These are phyloP conservation scores for Macquaria ambigua DNA, from an alignment of 2,113 vertebrate genomes.

Conservation along the genomic window DNA sequence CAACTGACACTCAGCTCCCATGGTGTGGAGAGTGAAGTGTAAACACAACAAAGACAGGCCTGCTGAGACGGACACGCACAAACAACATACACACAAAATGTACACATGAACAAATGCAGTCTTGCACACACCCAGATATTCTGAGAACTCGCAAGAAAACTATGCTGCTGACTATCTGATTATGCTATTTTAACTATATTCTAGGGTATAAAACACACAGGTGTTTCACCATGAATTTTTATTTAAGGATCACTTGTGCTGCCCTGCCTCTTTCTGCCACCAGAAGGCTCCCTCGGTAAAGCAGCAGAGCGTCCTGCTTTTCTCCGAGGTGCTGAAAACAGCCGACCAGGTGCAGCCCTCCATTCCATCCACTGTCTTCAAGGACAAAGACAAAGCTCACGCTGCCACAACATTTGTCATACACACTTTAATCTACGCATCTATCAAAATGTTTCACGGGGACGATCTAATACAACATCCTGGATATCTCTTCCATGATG, in stretches of 20 bases:
- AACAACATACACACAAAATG: conserved; percentile 20
- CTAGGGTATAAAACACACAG: neutral
- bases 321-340: conserved; percentile 67
- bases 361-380: conserved; percentile 73
- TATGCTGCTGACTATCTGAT: neutral
- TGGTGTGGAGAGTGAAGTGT: conserved; percentile 40
- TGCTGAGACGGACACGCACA: conserved; percentile 35
- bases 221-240: neutral
- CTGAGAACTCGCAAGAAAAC: neutral
- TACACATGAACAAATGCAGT: neutral
- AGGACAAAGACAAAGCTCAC: conserved; percentile 76
- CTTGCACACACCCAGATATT: neutral
- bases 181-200: neutral
- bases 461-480: conserved; percentile 34
- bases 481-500: conserved; percentile 46
- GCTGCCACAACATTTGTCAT: conserved; percentile 45
- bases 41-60: conserved; percentile 44
- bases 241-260: conserved; percentile 9
- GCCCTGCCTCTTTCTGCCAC: conserved; percentile 79
- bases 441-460: conserved; percentile 47
- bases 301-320: conserved; percentile 63
- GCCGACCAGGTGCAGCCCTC: conserved; percentile 77
- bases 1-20: conserved; percentile 43
- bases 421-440: conserved; percentile 36
- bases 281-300: conserved; percentile 82